Percentiles rank a stretch among this genome's conserved stretches.
Evolutionary conservation across 92 coral and sea anemone species (phyloP).

Genomic region (Scolanthus callimorphus): DNA sequence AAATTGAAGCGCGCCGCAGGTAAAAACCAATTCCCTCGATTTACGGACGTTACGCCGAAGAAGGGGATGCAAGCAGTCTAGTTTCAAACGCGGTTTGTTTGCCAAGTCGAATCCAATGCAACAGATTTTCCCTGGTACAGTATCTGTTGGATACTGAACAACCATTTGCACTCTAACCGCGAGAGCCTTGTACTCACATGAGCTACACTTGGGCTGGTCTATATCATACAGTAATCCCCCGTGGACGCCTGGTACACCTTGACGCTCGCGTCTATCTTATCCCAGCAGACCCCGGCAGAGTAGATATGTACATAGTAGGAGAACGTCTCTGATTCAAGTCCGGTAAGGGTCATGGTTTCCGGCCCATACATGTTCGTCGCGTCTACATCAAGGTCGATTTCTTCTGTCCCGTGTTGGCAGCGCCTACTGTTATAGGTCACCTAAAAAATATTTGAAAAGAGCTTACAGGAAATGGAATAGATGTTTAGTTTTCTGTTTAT

Average conservation of each 20-base stretch:
- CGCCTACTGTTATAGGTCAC: constrained; percentile 58
- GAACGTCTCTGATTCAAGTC: constrained; percentile 67
- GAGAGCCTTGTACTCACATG: constrained; percentile 65
- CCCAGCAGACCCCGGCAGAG: constrained; percentile 80
- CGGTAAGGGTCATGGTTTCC: constrained; percentile 70
- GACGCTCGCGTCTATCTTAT: constrained; percentile 69
- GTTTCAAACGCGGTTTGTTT: no score
- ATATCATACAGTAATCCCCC: constrained; percentile 69
- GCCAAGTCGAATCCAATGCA: no score
- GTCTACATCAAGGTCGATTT: constrained; percentile 74
- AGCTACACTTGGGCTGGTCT: constrained; percentile 74
- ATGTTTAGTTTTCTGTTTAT: no score
- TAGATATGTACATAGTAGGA: constrained; percentile 73
- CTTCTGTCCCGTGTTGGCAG: constrained; percentile 60
- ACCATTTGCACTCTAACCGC: no score
- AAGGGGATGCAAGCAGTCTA: no score
- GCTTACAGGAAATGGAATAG: no score
- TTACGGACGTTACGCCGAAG: no score
- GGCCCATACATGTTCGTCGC: constrained; percentile 87
- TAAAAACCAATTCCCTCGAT: no score
- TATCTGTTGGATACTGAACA: no score
- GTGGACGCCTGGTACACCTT: constrained; percentile 80
- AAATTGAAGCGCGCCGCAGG: no score
- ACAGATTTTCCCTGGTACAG: no score
- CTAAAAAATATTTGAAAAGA: no score